phyloP scores from a whole-genome alignment of 2,113 vertebrate species.

The Puffinus mauretanicus region DNA sequence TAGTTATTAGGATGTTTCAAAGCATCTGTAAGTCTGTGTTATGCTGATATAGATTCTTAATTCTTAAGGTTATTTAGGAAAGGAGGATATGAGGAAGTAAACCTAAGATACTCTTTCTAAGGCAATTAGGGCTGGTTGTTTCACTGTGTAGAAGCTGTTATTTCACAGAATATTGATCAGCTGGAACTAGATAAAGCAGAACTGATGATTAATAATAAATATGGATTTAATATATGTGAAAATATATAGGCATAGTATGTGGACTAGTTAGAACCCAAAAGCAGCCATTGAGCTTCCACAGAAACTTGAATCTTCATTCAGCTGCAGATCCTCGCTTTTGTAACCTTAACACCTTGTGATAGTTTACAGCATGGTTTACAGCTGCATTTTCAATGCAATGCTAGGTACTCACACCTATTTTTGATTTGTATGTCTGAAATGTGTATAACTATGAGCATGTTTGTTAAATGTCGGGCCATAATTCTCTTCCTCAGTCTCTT shows the following conservation, averaged over 20 bases:
- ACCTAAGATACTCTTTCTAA: not conserved
- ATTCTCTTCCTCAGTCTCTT: not conserved
- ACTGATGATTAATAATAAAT: not conserved
- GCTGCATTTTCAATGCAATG: not conserved
- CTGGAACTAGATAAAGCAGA: not conserved
- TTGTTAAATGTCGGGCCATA: not conserved
- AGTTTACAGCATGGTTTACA: not conserved
- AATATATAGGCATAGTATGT: not conserved
- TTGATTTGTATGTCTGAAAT: not conserved
- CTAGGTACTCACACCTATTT: not conserved
- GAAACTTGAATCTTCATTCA: not conserved
- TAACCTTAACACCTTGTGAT: not conserved
- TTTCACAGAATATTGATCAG: not conserved
- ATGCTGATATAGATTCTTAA: not conserved
- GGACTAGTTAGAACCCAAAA: not conserved
- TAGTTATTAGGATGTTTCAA: not conserved
- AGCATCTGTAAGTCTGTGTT: not conserved
- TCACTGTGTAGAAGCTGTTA: not conserved
- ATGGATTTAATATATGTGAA: not conserved
- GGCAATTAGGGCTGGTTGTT: not conserved
- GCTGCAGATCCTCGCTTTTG: accelerated
- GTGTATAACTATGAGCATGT: not conserved
- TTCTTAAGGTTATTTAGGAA: not conserved
- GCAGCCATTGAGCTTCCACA: not conserved
- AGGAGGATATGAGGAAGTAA: not conserved